phyloP scores from a whole-genome alignment of 23 tunicate species.

The Halocynthia aurantium region DNA sequence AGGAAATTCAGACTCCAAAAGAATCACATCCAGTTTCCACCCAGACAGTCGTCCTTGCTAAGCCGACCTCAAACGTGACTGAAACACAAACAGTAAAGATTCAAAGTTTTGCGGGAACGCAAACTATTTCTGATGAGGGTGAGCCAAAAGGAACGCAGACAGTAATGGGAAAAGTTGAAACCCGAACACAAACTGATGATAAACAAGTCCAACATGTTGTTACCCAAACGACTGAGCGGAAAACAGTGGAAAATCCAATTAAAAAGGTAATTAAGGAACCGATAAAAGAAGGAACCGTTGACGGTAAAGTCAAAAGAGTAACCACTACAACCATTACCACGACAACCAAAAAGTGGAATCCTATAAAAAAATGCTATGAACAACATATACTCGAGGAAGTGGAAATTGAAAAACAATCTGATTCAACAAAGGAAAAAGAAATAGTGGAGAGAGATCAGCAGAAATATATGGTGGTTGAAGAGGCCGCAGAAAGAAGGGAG shows the following conservation, averaged over 20 bases:
- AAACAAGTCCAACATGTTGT: background rate
- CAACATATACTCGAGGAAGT: no score
- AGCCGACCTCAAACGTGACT: background rate
- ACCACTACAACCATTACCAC: background rate
- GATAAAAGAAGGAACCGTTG: background rate
- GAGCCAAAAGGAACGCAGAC: constrained; percentile 18
- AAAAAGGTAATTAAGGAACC: background rate
- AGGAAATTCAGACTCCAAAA: background rate
- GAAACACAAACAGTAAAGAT: constrained; percentile 9
- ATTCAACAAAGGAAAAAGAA: no score
- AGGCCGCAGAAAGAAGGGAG: no score
- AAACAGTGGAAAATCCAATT: background rate
- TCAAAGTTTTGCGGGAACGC: constrained; percentile 1
- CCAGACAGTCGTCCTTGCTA: background rate
- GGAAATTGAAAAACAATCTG: no score
- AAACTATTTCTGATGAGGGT: constrained; percentile 3
- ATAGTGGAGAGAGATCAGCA: no score
- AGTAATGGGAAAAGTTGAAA: background rate
- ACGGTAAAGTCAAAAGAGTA: background rate
- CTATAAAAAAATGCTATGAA: constrained; percentile 1
- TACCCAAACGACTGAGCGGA: background rate
- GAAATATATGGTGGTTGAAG: no score
- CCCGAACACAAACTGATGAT: constrained; percentile 2
- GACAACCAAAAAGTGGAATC: constrained; percentile 1
- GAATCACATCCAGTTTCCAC: constrained; percentile 8